A percentile compares a stretch with the other conserved stretches of the same genome.
These are phyloP conservation scores for Panagrolaimus sp. DNA, from an alignment of 1,140 invertebrate genomes.

Conservation along the genomic window DNA sequence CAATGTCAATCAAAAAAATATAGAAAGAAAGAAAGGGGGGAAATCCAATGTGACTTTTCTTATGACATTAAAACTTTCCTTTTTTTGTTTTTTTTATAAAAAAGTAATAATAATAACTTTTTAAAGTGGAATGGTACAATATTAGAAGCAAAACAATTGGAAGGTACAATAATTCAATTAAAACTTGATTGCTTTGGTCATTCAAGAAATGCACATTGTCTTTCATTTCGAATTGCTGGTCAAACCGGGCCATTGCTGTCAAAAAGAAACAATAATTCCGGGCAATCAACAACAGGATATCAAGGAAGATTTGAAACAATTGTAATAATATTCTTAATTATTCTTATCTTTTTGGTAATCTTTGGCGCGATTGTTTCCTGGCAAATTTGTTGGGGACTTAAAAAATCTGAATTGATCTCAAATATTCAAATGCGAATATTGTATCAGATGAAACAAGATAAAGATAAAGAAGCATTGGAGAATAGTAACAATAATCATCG, in stretches of 20 bases:
- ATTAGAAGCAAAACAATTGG: slow-evolving; percentile 28
- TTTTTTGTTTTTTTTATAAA: background rate
- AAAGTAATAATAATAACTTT: slow-evolving; percentile 17
- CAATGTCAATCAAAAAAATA: slow-evolving; percentile 12
- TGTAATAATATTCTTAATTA: slow-evolving; percentile 43
- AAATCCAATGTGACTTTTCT: slow-evolving; percentile 1
- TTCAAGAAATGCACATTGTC: slow-evolving; percentile 23
- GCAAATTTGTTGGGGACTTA: slow-evolving; percentile 48
- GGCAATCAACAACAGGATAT: slow-evolving; percentile 1
- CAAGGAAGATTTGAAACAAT: slow-evolving; percentile 38
- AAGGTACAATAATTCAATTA: slow-evolving; percentile 31
- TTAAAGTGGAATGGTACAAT: slow-evolving; percentile 38
- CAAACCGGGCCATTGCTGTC: slow-evolving; percentile 23
- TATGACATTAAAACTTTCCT: slow-evolving; percentile 2
- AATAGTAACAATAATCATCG: slow-evolving; percentile 20
- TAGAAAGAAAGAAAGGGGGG: too few species aligned
- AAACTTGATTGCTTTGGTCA: slow-evolving; percentile 29
- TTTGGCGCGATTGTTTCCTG: slow-evolving; percentile 42
- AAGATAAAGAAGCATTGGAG: slow-evolving; percentile 22
- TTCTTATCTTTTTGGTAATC: slow-evolving; percentile 40
- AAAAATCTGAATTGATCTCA: slow-evolving; percentile 44
- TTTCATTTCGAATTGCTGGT: slow-evolving; percentile 37
- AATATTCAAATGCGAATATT: slow-evolving; percentile 49
- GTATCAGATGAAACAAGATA: slow-evolving; percentile 49
- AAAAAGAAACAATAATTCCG: background rate